Conservation (phyloP, 2,888 invertebrate species). For the Eugnorisma glareosa region DNA sequence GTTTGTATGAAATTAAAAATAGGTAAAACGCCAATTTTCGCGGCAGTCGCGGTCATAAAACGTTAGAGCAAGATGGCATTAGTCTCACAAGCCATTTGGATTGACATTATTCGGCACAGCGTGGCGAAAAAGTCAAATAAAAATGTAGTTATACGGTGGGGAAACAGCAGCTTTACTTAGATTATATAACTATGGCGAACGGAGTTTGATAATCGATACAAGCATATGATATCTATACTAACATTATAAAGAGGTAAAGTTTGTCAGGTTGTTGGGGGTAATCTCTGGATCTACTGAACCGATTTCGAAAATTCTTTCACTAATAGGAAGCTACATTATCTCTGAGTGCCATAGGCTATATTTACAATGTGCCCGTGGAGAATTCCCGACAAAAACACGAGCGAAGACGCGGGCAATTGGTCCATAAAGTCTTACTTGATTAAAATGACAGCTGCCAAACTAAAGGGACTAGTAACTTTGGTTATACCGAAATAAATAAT, state of each 20-base stretch:
- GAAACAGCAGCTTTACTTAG: background rate
- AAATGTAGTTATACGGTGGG: background rate
- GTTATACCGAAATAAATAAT: background rate
- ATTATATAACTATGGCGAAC: background rate
- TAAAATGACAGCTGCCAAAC: background rate
- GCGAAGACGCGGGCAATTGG: too few relatives aligned
- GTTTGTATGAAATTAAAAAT: background rate
- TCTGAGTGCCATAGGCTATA: too few relatives aligned
- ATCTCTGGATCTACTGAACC: too few relatives aligned
- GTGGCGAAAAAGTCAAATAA: too few relatives aligned
- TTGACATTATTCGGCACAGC: background rate
- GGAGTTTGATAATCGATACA: background rate
- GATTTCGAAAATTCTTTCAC: too few relatives aligned
- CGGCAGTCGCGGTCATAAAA: slow-evolving; percentile 2
- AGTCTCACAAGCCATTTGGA: background rate
- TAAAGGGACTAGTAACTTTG: background rate
- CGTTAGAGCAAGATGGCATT: slow-evolving; percentile 5
- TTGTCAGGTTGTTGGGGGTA: too few relatives aligned
- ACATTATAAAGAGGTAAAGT: too few relatives aligned
- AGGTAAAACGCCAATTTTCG: background rate
- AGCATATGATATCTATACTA: too few relatives aligned
- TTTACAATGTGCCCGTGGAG: too few relatives aligned
- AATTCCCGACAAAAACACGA: too few relatives aligned
- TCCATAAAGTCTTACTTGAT: background rate
- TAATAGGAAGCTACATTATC: too few relatives aligned